Base-by-base conservation (phyloP, 1,140 invertebrate genomes). In the Trichogramma pretiosum region DNA sequence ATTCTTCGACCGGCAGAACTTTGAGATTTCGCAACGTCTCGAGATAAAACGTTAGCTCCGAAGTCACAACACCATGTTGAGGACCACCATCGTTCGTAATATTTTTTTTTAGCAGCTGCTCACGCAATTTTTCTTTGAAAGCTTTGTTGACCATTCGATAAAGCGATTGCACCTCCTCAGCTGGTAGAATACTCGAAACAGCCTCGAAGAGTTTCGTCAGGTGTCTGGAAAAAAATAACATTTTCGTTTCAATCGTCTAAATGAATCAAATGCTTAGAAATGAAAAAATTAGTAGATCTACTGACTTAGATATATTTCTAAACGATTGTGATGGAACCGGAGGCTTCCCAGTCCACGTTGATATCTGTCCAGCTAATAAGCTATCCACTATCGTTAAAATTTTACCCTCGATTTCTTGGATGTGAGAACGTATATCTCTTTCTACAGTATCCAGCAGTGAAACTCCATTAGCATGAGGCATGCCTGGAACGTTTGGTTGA, bases 31-130 rank as follows among this genome's bases (percentile, higher is more conserved):
- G 83, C 52, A 97, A 76, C 55, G 89, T 94, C 70, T 95, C 88
- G 50, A 93, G 78, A 70, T 97, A 98, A 75, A 96, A 97, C 37
- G 88, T 90, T 59, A 97, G 73, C 77, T 98, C 94, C 19, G 91
- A 90, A 21, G 87, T 94, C 3, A 97, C 93, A 53, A 96, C 81
- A 37, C 93, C 93, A 67, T 98, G 93, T 62, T 95, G 89, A 1
- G 94, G 93, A 24, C 93, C 92, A 33, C 93, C 93, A 72, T 98
- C 91, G 58, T 93, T 94, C 18, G 84, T 81, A 51, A 98, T 89
- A 63, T 91, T 90, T 72, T 94, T 82, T 65, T 83, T 85, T 0
- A 79, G 58, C 46, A 98, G 67, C 59, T 93, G 89, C 56, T 92
- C 81, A 64, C 84, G 74, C 50, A 97, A 72, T 58, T 87, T 83